Conservation (phyloP, 2,888 invertebrate species). For the Dione juno region DNA sequence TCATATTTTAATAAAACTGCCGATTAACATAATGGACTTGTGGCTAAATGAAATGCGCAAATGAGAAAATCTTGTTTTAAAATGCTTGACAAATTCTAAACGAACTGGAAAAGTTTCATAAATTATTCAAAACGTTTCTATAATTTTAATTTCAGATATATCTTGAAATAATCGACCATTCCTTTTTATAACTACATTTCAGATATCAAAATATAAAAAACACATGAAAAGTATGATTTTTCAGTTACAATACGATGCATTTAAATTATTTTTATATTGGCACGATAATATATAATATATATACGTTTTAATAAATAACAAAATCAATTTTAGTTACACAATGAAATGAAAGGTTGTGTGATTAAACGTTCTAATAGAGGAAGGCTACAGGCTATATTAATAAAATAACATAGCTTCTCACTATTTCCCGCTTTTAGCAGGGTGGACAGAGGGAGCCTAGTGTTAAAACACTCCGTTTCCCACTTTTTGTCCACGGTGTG, state of each 20-base stretch:
- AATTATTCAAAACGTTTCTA: slow-evolving; percentile 3
- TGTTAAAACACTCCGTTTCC: no score
- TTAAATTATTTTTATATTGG: no score
- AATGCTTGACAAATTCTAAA: neutral
- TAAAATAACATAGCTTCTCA: no score
- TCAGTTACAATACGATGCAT: no score
- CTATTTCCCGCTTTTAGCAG: no score
- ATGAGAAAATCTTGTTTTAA: slow-evolving; percentile 17
- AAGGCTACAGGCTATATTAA: no score
- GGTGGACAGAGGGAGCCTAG: no score
- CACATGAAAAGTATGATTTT: no score
- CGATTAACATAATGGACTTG: slow-evolving; percentile 1
- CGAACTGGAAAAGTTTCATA: slow-evolving; percentile 11
- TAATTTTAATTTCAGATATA: neutral
- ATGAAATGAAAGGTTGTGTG: neutral
- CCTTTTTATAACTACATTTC: neutral
- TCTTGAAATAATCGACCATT: neutral
- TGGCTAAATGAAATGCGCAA: neutral
- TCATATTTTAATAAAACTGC: neutral
- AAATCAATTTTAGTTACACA: slow-evolving; percentile 2
- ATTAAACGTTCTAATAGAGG: no score
- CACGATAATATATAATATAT: no score
- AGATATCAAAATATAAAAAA: no score
- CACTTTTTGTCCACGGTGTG: no score
- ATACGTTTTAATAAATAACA: neutral